Evolutionary conservation across 2,888 invertebrate genomes (phyloP), one percentile per base, ranked within the genome.

Genomic region (Lithophane socia): DNA sequence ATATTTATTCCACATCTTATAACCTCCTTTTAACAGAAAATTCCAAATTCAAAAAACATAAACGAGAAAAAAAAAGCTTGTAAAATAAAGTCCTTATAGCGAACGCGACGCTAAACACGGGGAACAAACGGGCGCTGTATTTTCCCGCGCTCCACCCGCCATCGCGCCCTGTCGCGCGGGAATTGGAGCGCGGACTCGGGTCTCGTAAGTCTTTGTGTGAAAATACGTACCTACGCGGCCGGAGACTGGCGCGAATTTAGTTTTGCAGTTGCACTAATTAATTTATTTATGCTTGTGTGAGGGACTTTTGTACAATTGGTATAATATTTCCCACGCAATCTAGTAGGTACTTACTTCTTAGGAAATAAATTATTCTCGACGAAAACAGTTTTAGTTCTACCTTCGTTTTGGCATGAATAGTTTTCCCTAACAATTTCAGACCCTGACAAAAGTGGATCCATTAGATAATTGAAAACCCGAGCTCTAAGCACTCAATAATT

Each of bases 71-170:
- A 80, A 71, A 68, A 18, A 77, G 72, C 54, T 71, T 82, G 66
- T 79, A 85, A 82, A 85, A 85, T 85, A 85, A 84, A 84, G 83
- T 82, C 83, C 86, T 73, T 85, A 85, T 2, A 86, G 75, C 66
- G 75, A 85, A 84, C 86, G 84, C 84, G 83, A 75, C 85, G 77
- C 86, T 84, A 84, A 85, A 83, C 75, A 79, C 67, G 73, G 73
- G 54, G 82, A 74, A 78, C 79, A 86, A 83, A 84, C 75, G 77
- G 78, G 77, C 77, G 74, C 75, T 75, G 84, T 84, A 84, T 86
- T 88, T 88, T 88, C 82, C 82, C 88, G 89, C 86, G 87, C 78
- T 58, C 80, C 85, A 80, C 85, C 82, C 82, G 82, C 81, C 81
- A 84, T 78, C 71, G 83, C 86, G 81, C 80, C 83, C 71, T 77